These are phyloP conservation scores for Centruroides vittatus DNA, from an alignment of 1,140 invertebrate genomes.

Conservation along the genomic window DNA sequence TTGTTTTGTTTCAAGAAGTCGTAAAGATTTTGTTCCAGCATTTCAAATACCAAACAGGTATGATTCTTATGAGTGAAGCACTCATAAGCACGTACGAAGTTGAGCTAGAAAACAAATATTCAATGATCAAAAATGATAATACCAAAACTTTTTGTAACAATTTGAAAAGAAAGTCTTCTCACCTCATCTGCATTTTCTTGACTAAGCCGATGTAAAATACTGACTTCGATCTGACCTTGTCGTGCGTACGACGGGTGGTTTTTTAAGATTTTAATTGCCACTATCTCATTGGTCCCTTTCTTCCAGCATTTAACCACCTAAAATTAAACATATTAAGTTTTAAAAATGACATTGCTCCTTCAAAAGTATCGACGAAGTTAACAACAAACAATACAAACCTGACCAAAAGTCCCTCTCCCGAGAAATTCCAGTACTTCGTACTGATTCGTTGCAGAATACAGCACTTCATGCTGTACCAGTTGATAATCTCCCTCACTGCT, in stretches of 20 bases:
- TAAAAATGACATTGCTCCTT: background rate
- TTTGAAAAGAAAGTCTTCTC: background rate
- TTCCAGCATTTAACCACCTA: constrained; percentile 99
- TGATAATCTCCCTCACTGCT: constrained; percentile 87
- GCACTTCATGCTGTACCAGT: constrained; percentile 92
- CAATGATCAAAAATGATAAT: background rate
- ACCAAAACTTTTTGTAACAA: background rate
- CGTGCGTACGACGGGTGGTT: constrained; percentile 99
- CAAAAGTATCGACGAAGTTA: background rate
- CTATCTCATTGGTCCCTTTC: constrained; percentile 98
- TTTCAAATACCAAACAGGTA: constrained; percentile 98
- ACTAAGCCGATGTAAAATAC: constrained; percentile 90
- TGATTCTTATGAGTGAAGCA: constrained; percentile 99
- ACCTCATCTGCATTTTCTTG: constrained; percentile 89
- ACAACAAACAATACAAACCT: constrained; percentile 34
- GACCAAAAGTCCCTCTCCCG: constrained; percentile 95
- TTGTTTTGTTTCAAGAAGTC: constrained; percentile 99
- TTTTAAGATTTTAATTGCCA: constrained; percentile 98
- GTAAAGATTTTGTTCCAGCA: constrained; percentile 98
- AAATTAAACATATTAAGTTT: background rate
- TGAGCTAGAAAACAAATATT: constrained; percentile 30
- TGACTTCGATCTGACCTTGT: constrained; percentile 97
- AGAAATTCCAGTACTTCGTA: constrained; percentile 98
- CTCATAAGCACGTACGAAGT: constrained; percentile 98
- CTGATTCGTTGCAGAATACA: constrained; percentile 81